phyloP scores from a whole-genome alignment of 2,113 vertebrate species.

The Micronycteris hirsuta region DNA sequence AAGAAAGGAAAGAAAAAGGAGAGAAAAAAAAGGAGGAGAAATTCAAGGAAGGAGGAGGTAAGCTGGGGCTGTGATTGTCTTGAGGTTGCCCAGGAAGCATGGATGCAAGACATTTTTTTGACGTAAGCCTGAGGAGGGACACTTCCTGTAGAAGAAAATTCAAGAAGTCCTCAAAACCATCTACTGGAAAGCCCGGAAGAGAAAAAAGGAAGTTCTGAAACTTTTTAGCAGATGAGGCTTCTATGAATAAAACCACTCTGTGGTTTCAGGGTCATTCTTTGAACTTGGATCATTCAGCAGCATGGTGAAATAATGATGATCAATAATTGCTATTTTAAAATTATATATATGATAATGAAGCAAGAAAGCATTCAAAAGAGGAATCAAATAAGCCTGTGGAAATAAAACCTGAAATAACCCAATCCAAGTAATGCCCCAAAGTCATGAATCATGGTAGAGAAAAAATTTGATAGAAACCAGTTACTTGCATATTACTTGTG shows the following conservation, averaged over 20 bases:
- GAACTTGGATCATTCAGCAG: neutral
- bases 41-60: neutral
- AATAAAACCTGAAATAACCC: neutral
- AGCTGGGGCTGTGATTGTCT: neutral
- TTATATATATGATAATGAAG: neutral
- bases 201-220: neutral
- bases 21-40: neutral
- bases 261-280: neutral
- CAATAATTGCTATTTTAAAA: conserved; percentile 3
- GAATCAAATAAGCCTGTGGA: neutral
- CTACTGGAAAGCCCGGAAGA: neutral
- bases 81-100: neutral
- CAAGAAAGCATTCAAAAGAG: neutral
- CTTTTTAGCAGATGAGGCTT: neutral
- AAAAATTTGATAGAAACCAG: neutral
- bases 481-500: neutral
- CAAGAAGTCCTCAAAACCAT: neutral
- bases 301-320: neutral
- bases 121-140: neutral
- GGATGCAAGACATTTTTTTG: neutral
- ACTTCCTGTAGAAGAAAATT: neutral
- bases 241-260: neutral
- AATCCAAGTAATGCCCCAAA: neutral
- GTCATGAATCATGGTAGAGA: neutral
- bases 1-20: neutral